Percentiles rank a stretch among this genome's conserved stretches.
These are phyloP conservation scores for Limnodromus scolopaceus DNA, from an alignment of 2,797 vertebrate species.

Conservation along the genomic window DNA sequence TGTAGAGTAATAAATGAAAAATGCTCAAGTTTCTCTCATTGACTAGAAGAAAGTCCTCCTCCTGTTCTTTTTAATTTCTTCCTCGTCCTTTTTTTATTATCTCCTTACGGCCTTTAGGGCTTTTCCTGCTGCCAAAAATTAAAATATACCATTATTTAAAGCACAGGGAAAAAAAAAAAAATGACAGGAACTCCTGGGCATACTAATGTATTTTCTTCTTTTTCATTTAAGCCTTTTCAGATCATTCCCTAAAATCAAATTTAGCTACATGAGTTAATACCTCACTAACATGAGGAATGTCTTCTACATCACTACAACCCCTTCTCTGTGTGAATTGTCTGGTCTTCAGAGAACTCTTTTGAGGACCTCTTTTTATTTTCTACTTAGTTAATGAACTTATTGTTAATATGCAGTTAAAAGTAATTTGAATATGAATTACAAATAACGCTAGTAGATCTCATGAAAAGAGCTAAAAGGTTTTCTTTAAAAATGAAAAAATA, in stretches of 20 bases:
- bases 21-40: background rate
- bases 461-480: background rate
- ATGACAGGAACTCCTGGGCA: background rate
- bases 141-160: slow-evolving; percentile 27
- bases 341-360: background rate
- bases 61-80: background rate
- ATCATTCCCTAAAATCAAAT: slow-evolving; percentile 10
- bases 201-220: background rate
- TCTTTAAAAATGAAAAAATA: slow-evolving; percentile 1
- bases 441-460: slow-evolving; percentile 23
- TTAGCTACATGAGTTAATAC: background rate
- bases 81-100: background rate
- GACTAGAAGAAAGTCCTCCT: background rate
- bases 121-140: background rate
- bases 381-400: slow-evolving; percentile 3
- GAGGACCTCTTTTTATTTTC: background rate
- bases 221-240: background rate
- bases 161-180: background rate
- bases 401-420: slow-evolving; percentile 39
- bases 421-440: slow-evolving; percentile 46
- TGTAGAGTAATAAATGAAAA: background rate
- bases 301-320: background rate
- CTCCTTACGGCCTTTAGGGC: background rate
- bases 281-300: background rate
- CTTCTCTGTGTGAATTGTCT: background rate